phyloP scores from a whole-genome alignment of 2,888 invertebrate species.

The Trichogramma dendrolimi region DNA sequence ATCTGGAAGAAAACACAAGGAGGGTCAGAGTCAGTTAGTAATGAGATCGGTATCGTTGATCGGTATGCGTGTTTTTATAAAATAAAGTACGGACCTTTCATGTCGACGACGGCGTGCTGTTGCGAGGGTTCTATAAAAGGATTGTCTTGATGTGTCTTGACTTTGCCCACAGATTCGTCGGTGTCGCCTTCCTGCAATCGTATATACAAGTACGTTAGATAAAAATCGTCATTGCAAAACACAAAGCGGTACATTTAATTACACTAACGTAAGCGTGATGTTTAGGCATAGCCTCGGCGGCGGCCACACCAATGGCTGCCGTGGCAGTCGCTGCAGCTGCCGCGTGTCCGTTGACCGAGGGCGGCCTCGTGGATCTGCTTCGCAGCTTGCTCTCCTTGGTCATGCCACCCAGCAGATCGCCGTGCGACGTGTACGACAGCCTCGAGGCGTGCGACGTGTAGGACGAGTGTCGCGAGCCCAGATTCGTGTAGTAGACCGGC shows the following conservation, averaged over 20 bases:
- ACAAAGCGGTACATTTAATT: neutral
- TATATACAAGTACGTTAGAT: neutral
- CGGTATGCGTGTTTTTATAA: neutral
- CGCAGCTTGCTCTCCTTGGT: conserved; percentile 84
- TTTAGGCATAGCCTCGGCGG: conserved; percentile 51
- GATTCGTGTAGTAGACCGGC: conserved; percentile 81
- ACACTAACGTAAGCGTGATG: conserved; percentile 60
- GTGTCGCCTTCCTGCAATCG: conserved; percentile 69
- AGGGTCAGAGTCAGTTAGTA: neutral
- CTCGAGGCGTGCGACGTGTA: conserved; percentile 93
- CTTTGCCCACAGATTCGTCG: conserved; percentile 77
- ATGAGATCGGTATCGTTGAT: neutral
- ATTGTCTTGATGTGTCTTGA: conserved; percentile 78
- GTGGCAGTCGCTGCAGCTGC: neutral
- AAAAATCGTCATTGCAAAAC: neutral
- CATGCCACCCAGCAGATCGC: conserved; percentile 76
- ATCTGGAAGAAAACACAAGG: conserved; percentile 60
- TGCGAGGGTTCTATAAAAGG: conserved; percentile 85
- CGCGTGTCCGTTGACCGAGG: conserved; percentile 53
- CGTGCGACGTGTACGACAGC: conserved; percentile 91
- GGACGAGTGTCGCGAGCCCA: conserved; percentile 86
- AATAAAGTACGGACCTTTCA: conserved; percentile 68
- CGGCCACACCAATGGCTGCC: conserved; percentile 51
- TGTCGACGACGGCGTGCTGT: conserved; percentile 86
- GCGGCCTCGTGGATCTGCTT: conserved; percentile 66